A percentile compares a stretch with the other conserved stretches of the same genome.
Evolutionary conservation across 2,113 vertebrate genomes (phyloP).

Genomic region (Podarcis cretensis): DNA sequence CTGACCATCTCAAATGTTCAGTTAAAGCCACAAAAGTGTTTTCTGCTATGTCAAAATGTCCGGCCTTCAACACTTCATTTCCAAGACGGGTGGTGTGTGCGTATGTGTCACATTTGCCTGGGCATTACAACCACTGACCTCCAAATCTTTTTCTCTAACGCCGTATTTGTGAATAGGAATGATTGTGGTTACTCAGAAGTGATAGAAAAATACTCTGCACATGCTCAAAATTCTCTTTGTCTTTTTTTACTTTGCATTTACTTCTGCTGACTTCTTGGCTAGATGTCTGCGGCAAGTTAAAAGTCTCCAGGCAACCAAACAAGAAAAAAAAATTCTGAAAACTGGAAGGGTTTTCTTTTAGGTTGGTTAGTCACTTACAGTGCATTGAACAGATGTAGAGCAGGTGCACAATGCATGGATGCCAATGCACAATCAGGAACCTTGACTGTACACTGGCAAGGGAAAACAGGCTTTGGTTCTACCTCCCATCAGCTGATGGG

Average conservation of each 20-base stretch:
- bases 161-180: not conserved
- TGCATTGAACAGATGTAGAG: no score
- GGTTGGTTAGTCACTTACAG: not conserved
- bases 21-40: constrained; percentile 40
- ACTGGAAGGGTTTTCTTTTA: not conserved
- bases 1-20: constrained; percentile 25
- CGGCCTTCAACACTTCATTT: not conserved
- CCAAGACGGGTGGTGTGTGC: not conserved
- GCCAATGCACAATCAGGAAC: no score
- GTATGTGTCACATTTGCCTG: not conserved
- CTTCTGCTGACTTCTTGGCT: not conserved
- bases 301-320: not conserved
- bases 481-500: no score
- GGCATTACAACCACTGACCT: not conserved
- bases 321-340: not conserved
- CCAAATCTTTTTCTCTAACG: not conserved
- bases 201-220: not conserved
- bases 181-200: not conserved
- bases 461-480: no score
- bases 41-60: not conserved
- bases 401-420: no score
- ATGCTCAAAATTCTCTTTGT: not conserved
- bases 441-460: no score
- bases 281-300: not conserved
- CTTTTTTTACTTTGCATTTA: not conserved